A percentile compares a stretch with the other conserved stretches of the same genome.
Evolutionary conservation across 2,113 vertebrate genomes (phyloP).

Genomic region (Steatornis caripensis): DNA sequence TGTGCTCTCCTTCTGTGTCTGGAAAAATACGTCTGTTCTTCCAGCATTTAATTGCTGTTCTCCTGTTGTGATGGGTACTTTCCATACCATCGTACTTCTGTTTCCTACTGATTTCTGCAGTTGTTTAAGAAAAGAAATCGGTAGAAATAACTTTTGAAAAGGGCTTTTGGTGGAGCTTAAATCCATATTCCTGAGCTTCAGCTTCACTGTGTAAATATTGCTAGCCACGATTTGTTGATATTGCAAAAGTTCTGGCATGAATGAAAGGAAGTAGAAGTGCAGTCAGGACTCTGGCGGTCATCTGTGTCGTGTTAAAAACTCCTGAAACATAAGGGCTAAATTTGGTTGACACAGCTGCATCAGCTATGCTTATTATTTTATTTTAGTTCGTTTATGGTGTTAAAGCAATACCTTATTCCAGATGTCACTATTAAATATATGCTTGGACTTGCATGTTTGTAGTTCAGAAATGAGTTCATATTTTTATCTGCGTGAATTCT

Average conservation of each 20-base stretch:
- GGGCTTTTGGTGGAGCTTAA: not conserved
- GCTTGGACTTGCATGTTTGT: not conserved
- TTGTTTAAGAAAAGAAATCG: not conserved
- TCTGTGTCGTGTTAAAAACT: rapidly evolving
- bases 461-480: not conserved
- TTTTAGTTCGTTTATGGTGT: not conserved
- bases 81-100: rapidly evolving
- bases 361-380: not conserved
- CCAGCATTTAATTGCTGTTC: not conserved
- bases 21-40: not conserved
- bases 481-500: not conserved
- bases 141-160: not conserved
- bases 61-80: not conserved
- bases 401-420: not conserved
- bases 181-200: not conserved
- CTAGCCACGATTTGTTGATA: not conserved
- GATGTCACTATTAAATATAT: not conserved
- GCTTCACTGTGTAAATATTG: not conserved
- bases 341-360: not conserved
- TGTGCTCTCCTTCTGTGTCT: not conserved
- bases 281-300: not conserved
- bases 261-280: not conserved
- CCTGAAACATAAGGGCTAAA: not conserved
- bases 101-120: not conserved
- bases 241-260: not conserved